Evolutionary conservation across 2,888 invertebrate species (phyloP).

Genomic region (Taphrorychus bicolor): DNA sequence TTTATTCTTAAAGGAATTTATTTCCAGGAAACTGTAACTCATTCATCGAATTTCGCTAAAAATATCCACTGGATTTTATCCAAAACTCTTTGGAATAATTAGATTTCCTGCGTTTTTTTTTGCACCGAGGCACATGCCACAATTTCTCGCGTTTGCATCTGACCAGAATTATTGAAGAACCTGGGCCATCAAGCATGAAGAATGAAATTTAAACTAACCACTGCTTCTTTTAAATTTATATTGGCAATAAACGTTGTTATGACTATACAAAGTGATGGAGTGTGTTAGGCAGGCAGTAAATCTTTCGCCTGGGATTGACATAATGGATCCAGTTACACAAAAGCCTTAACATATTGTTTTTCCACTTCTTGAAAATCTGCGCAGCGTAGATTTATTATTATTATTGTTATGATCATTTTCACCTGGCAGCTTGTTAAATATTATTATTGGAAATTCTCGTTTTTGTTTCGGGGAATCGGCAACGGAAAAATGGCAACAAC

Average conservation of each 20-base stretch:
- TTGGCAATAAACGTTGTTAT: slow-evolving; percentile 36
- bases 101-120: no score
- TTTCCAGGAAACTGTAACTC: no score
- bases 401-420: slow-evolving; percentile 22
- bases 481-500: not conserved
- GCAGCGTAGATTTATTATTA: slow-evolving; percentile 9
- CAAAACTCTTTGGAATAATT: no score
- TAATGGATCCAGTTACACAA: slow-evolving; percentile 35
- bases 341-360: slow-evolving; percentile 25
- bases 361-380: slow-evolving; percentile 25
- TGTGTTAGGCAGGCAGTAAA: slow-evolving; percentile 32
- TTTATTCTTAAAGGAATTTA: no score
- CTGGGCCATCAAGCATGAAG: not conserved
- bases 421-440: slow-evolving; percentile 16
- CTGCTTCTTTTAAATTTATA: slow-evolving; percentile 29
- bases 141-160: not conserved
- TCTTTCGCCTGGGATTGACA: slow-evolving; percentile 27
- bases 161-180: not conserved
- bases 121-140: not conserved
- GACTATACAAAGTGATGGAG: slow-evolving; percentile 37
- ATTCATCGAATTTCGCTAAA: no score
- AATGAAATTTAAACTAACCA: not conserved
- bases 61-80: no score
- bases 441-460: slow-evolving; percentile 8
- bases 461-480: not conserved